Percentiles rank a stretch among this genome's conserved stretches.
phyloP scores from a whole-genome alignment of 2,797 vertebrate species.

The Sebastiscus tertius region DNA sequence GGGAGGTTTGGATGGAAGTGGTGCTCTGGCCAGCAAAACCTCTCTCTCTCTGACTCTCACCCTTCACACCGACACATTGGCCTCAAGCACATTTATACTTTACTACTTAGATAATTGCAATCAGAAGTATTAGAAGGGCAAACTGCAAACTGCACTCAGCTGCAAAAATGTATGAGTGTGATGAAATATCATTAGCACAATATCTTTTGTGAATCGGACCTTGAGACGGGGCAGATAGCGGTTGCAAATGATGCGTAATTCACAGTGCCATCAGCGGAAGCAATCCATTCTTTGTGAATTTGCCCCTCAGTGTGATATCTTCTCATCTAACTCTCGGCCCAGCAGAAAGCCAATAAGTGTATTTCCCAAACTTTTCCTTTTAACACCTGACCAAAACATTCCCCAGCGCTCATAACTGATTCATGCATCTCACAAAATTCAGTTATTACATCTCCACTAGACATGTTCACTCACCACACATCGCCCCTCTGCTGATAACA shows the following conservation, averaged over 20 bases:
- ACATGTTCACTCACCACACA: background rate
- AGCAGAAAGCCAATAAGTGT: background rate
- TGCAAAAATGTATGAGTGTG: background rate
- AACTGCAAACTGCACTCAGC: background rate
- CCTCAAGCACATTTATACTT: background rate
- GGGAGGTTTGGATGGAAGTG: background rate
- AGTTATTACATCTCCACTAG: background rate
- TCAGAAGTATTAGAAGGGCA: background rate
- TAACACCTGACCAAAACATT: slow-evolving; percentile 5
- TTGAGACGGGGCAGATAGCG: background rate
- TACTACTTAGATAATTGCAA: background rate
- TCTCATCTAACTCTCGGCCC: background rate
- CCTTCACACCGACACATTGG: background rate
- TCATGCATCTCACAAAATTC: slow-evolving; percentile 7
- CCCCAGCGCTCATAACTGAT: slow-evolving; percentile 14
- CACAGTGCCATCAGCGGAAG: background rate
- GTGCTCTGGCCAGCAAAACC: background rate
- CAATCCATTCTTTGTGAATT: background rate
- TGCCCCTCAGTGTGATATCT: background rate
- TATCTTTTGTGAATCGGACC: background rate
- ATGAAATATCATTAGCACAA: background rate
- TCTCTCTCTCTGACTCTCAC: background rate
- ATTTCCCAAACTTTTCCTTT: slow-evolving; percentile 1
- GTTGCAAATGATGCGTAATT: background rate
- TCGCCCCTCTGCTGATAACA: background rate